Evolutionary conservation across 2,888 invertebrate genomes (phyloP), one percentile per base, ranked within the genome.

Genomic region (Eremobia ochroleuca): DNA sequence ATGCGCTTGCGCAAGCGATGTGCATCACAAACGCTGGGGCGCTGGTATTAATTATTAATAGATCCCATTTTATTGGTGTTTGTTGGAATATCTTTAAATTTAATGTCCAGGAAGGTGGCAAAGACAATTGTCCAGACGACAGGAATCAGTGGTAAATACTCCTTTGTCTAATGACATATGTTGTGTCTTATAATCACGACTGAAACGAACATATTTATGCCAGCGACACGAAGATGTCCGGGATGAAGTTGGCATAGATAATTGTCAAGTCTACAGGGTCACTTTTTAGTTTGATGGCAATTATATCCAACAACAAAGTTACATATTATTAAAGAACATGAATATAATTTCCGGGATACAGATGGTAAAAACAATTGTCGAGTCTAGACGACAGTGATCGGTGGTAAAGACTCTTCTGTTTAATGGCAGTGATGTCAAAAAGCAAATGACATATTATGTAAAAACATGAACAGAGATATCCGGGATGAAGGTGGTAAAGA

Each of bases 1-100:
- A 92, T 93, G 91, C 92, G 91, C 88, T 81, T 77, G 88, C 89
- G 89, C 92, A 90, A 75, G 59, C 88, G 81, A 70, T 73, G 81
- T 83, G 86, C 87, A 88, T 82, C 84, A 83, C 80, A 84, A 84
- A 84, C 81, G n/a, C n/a, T n/a, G 72, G 74, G 71, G 76, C 77
- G 81, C 76, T 86, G 77, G 72, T 87, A 90, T 90, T 88, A 85
- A 89, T 85, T 85, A 85, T 85, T 85, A 85, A 85, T 85, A 86
- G 81, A 83, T 77, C 37, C 31, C 64, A 76, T 85, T 85, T 85
- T 85, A 85, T 82, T 64, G 46, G 52, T 73, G 76, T 78, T 83
- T 81, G 77, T 77, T 64, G 78, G 66, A 78, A 85, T 77, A 74
- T 79, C 66, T 72, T 69, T 37, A 59, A 62, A 34, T 55, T 62